These are phyloP conservation scores for Malthinus flaveolus DNA, from an alignment of 2,888 invertebrate species.

Conservation along the genomic window DNA sequence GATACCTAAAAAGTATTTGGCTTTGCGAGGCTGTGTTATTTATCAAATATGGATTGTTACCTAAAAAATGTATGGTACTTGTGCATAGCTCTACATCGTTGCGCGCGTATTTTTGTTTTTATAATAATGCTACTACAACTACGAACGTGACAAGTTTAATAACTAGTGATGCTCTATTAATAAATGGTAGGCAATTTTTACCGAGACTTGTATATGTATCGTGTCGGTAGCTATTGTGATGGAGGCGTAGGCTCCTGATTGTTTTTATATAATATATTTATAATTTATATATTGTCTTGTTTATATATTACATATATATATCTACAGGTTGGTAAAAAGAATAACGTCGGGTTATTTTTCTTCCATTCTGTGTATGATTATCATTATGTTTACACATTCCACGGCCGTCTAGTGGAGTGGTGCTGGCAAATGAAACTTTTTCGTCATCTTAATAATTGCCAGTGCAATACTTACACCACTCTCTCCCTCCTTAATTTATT, in stretches of 20 bases:
- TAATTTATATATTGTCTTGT: slow-evolving; percentile 54
- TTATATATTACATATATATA: slow-evolving; percentile 39
- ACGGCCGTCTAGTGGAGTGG: slow-evolving; percentile 52
- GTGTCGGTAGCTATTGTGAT: slow-evolving; percentile 55
- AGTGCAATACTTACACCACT: slow-evolving; percentile 53
- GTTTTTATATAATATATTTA: slow-evolving; percentile 53
- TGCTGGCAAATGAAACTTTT: slow-evolving; percentile 48
- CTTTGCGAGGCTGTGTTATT: slow-evolving; percentile 64
- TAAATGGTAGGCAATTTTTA: slow-evolving; percentile 47
- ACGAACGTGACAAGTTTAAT: slow-evolving; percentile 39
- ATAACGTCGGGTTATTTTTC: too few relatives aligned
- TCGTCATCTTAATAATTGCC: slow-evolving; percentile 48
- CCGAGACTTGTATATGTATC: slow-evolving; percentile 48
- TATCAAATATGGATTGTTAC: slow-evolving; percentile 56
- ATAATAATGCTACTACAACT: slow-evolving; percentile 24
- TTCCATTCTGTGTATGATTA: neutral
- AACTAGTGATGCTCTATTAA: slow-evolving; percentile 48
- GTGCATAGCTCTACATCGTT: slow-evolving; percentile 51
- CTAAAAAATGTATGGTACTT: slow-evolving; percentile 36
- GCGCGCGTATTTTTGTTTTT: slow-evolving; percentile 37
- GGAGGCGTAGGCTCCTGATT: slow-evolving; percentile 49
- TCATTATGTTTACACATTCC: slow-evolving; percentile 37
- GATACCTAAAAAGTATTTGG: slow-evolving; percentile 61
- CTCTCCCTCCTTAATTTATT: slow-evolving; percentile 43
- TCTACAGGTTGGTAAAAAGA: too few relatives aligned